Base-by-base conservation (phyloP, 2,888 invertebrate genomes). In the Corbicula japonica region DNA sequence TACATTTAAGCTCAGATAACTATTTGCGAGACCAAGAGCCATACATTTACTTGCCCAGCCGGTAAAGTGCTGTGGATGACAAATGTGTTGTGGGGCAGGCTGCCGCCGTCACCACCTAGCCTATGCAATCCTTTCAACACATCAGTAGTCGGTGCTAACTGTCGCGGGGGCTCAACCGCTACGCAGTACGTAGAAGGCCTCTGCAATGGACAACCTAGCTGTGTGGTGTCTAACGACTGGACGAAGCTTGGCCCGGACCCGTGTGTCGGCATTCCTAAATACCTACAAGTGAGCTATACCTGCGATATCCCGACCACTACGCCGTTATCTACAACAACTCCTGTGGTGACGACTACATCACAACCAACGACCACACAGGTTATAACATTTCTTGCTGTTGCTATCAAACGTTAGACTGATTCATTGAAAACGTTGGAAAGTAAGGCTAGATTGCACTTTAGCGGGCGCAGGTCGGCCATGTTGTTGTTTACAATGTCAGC, bases 281-380 rank as follows among this genome's bases (percentile, higher is more conserved):
- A 87, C 54, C 66, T 87, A 34, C 84, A 87, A 62, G 70, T 87
- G 5, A 78, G 79, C 30, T 86, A 84, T 48, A 72, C 71, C 28
- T 86, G 86, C 73, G 76, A 63, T 8, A 41, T 69, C 0, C 63
- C 72, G 0, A 71, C 80, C 6, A 65, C 81, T 3, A 63, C 80
- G 0, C 56, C 77, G 2, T 48, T 75, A 0, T 76, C 70, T 12
- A 74, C 81, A 8, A 78, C 82, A 6, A 69, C 10, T n/a, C 28
- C 54, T 4, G 26, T 46, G 8, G 28, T 38, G 10, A 54, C 54
- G 12, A 21, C n/a, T n/a, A n/a, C n/a, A n/a, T n/a, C n/a, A n/a
- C 21, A 35, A 6, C 30, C 69, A 15, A 63, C 63, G 46, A 26
- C 46, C n/a, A 72, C 72, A 1, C 66, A 75, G 12, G 69, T 80